Evolutionary conservation across 2,888 invertebrate species (phyloP).

Genomic region (Eulithis prunata): DNA sequence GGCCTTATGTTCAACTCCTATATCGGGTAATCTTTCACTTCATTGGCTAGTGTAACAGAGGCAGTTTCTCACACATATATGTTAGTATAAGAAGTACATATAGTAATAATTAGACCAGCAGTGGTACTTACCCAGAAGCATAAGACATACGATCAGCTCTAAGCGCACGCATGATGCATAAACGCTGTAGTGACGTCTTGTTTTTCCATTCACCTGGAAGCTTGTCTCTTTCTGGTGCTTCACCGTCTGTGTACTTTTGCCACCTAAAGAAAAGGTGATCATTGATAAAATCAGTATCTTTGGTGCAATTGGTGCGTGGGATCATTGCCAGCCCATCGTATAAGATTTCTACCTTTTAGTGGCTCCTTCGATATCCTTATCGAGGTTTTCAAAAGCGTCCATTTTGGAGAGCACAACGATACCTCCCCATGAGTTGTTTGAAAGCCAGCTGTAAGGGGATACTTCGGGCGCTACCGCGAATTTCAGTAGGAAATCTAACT

Average conservation of each 20-base stretch:
- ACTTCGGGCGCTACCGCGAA: conserved; percentile 90
- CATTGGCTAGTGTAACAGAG: too few relatives aligned
- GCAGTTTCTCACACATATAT: too few relatives aligned
- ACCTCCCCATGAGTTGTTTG: conserved; percentile 91
- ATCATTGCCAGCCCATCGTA: not conserved
- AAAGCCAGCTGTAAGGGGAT: conserved; percentile 93
- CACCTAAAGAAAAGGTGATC: conserved; percentile 82
- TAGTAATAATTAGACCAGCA: too few relatives aligned
- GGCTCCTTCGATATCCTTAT: conserved; percentile 96
- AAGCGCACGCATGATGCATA: conserved; percentile 96
- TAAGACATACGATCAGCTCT: conserved; percentile 98
- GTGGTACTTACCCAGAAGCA: conserved; percentile 87
- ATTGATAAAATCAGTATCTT: too few relatives aligned
- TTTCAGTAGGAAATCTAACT: conserved; percentile 94
- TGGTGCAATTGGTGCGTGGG: too few relatives aligned
- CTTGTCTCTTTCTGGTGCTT: conserved; percentile 96
- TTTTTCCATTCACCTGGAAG: conserved; percentile 98
- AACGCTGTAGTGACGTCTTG: conserved; percentile 91
- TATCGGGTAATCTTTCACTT: too few relatives aligned
- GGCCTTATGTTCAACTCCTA: too few relatives aligned
- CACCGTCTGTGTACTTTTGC: conserved; percentile 96
- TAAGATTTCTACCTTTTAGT: conserved; percentile 85
- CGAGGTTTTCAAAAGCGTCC: conserved; percentile 92
- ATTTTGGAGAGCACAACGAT: conserved; percentile 90
- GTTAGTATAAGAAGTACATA: too few relatives aligned